Base-by-base conservation (phyloP, 2,888 invertebrate species). In the Pimpla rufipes region DNA sequence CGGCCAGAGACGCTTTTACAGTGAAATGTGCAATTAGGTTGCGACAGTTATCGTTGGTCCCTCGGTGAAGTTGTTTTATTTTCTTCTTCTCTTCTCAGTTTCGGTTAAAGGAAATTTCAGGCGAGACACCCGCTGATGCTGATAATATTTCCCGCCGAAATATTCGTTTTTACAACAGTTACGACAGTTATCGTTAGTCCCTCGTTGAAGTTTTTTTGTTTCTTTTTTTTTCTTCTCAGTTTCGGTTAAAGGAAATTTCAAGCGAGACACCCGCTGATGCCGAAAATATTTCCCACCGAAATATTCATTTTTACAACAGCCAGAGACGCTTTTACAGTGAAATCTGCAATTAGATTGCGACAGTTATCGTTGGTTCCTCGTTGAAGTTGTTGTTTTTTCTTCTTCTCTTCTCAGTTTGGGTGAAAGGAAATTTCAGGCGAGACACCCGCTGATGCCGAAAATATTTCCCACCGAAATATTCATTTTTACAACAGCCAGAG, bases 71-170 rank as follows among this genome's bases (percentile, higher is more conserved):
- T 10, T 11, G 29, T 55, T 52, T 16, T 47, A 52, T 35, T 50
- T 73, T 47, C n/a, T 47, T 18, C 47, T 78, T 1, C n/a, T 45
- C 59, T 67, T 50, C 29, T 57, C n/a, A 29, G 10, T 42, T 21
- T 16, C 7, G 3, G 29, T 29, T 29, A 5, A 29, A 5, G 45
- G 10, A 45, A 45, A 29, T 29, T 29, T 29, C 29, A 29, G 5
- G 29, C 29, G 29, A 29, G 5, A 29, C 29, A 29, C 29, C 3
- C 29, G 29, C 5, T 29, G 29, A 18, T n/a, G 40, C 35, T 18
- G 18, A 37, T 18, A 62, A 37, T 18, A 40, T 57, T 35, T n/a
- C 13, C 18, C 35, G 18, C 2, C 2, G 13, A 55, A 64, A 42
- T 2, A 68, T 35, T 16, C n/a, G 18, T 37, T 62, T n/a, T 62